phyloP scores from a whole-genome alignment of 2,113 vertebrate species.

The Mugil cephalus region DNA sequence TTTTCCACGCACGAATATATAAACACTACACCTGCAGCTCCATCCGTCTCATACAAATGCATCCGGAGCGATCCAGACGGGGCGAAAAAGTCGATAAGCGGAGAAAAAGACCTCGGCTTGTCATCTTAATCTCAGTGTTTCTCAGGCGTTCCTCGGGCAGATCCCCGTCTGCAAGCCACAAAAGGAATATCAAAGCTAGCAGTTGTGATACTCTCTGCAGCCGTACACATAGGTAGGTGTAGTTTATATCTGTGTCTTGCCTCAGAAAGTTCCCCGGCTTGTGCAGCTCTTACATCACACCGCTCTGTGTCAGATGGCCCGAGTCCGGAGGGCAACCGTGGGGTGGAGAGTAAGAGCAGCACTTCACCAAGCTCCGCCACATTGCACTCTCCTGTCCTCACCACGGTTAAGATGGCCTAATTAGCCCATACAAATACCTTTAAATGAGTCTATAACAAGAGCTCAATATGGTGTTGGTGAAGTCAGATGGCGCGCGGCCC shows the following conservation, averaged over 20 bases:
- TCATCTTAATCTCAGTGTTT: slow-evolving; percentile 35
- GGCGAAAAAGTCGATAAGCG: slow-evolving; percentile 17
- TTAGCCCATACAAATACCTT: slow-evolving; percentile 57
- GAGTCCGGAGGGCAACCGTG: slow-evolving; percentile 35
- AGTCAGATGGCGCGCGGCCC: slow-evolving; percentile 20
- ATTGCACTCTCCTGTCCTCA: slow-evolving; percentile 25
- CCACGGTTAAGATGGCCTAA: slow-evolving; percentile 58
- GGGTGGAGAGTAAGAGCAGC: slow-evolving; percentile 34
- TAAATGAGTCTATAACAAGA: slow-evolving; percentile 24
- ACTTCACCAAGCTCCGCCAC: slow-evolving; percentile 27
- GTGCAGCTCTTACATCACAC: slow-evolving; percentile 56
- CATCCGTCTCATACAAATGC: slow-evolving; percentile 21
- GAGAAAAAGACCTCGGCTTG: slow-evolving; percentile 37
- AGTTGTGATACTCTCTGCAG: slow-evolving; percentile 37
- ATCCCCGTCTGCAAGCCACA: slow-evolving; percentile 27
- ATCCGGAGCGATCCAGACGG: slow-evolving; percentile 2
- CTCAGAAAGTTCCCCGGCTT: slow-evolving; percentile 52
- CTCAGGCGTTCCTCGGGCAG: slow-evolving; percentile 12
- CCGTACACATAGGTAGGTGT: slow-evolving; percentile 7
- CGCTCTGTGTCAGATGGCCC: slow-evolving; percentile 48
- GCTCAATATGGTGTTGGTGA: slow-evolving; percentile 32
- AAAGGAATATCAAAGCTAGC: slow-evolving; percentile 55
- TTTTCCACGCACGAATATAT: slow-evolving; percentile 10
- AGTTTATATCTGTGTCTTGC: slow-evolving; percentile 20
- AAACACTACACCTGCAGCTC: neutral